Conservation (phyloP, 2,113 vertebrate genomes). For the Antechinus stuartii region DNA sequence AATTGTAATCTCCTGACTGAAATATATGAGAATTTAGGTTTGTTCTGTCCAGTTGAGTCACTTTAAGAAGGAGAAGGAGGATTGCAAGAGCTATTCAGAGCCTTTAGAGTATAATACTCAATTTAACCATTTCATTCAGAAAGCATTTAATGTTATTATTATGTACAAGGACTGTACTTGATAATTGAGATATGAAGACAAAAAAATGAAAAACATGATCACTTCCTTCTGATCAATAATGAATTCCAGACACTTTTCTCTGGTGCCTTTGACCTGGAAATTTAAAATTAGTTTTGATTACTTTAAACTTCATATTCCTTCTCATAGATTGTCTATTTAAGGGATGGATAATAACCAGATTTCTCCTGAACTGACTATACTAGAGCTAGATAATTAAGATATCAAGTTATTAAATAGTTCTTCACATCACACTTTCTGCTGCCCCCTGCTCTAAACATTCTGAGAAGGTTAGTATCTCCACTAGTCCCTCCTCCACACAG, state of each 20-base stretch:
- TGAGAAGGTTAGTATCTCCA: background rate
- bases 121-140: background rate
- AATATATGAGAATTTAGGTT: background rate
- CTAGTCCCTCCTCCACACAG: background rate
- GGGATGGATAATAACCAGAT: background rate
- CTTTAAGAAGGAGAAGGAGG: background rate
- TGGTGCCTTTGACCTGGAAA: background rate
- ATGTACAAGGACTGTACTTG: background rate
- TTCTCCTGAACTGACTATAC: background rate
- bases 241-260: background rate
- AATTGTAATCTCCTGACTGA: background rate
- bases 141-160: too few relatives aligned
- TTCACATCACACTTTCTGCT: background rate
- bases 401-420: background rate
- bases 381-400: background rate
- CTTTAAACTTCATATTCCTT: background rate
- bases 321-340: background rate
- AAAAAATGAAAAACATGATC: background rate
- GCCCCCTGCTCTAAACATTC: background rate
- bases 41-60: background rate
- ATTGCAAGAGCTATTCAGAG: background rate
- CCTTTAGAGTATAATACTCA: background rate
- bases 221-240: background rate
- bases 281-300: background rate
- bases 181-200: background rate